Evolutionary conservation across 30 jellyfish, hydroid and myxozoan genomes (phyloP).

Genomic region (Hydractinia echinata): DNA sequence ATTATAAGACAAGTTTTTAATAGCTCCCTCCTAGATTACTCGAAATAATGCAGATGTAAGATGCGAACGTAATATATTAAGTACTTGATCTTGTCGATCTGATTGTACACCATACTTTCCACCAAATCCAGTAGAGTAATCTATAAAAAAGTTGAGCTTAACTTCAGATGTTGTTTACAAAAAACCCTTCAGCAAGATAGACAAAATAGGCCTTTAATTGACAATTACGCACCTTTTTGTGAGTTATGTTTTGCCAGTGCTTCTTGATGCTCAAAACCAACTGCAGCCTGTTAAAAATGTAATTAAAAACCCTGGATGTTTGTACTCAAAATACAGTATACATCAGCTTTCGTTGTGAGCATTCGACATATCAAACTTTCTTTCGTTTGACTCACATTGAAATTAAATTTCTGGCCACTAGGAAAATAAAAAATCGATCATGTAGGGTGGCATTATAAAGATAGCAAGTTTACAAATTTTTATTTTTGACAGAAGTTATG

Average conservation of each 20-base stretch:
- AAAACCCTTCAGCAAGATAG: background rate
- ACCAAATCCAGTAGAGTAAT: constrained; percentile 88
- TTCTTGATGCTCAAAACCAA: constrained; percentile 79
- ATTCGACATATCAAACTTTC: no score
- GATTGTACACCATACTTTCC: constrained; percentile 91
- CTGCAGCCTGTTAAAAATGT: constrained; percentile 62
- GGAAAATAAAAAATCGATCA: no score
- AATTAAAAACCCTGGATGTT: background rate
- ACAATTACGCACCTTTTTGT: constrained; percentile 53
- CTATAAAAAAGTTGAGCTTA: constrained; percentile 22
- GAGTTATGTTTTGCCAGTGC: constrained; percentile 76
- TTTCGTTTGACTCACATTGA: no score
- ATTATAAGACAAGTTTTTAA: no score
- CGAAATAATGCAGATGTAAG: no score
- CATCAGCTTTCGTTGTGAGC: no score
- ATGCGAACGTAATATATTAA: background rate
- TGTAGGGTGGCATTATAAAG: no score
- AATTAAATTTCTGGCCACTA: no score
- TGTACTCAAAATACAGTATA: no score
- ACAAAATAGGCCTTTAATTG: constrained; percentile 4
- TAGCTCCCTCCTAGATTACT: no score
- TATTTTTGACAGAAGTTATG: no score
- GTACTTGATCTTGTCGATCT: constrained; percentile 84
- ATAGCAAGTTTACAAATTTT: no score
- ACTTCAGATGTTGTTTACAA: background rate